Conservation (phyloP, 2,113 vertebrate genomes). For the Brachypteracias leptosomus region DNA sequence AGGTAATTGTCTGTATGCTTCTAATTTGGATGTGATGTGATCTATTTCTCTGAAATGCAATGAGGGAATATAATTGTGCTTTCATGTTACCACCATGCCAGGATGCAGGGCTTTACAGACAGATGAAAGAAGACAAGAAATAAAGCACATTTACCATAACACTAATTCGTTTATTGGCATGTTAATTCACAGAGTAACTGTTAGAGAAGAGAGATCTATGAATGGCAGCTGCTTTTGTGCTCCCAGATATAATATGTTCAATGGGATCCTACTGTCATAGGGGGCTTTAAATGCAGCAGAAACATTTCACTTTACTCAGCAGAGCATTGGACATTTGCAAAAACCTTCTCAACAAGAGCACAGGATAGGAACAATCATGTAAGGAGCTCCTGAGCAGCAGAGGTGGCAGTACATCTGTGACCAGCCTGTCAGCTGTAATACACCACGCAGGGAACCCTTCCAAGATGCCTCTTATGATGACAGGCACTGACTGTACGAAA, state of each 20-base stretch:
- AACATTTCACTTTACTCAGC: background rate
- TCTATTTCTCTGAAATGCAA: background rate
- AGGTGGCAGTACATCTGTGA: background rate
- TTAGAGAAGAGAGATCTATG: background rate
- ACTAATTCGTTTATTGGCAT: background rate
- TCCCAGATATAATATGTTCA: background rate
- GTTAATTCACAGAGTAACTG: background rate
- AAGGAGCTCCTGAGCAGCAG: background rate
- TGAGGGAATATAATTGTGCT: background rate
- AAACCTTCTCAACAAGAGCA: background rate
- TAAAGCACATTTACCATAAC: background rate
- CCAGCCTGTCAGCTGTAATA: background rate
- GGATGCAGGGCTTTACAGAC: fast-evolving
- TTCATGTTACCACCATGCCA: background rate
- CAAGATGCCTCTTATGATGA: background rate
- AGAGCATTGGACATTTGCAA: background rate
- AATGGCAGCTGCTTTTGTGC: background rate
- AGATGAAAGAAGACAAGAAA: background rate
- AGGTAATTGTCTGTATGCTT: background rate
- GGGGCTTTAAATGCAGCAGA: background rate
- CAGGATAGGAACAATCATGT: background rate
- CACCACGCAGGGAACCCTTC: background rate
- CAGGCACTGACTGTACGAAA: background rate
- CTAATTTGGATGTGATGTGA: background rate
- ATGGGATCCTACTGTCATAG: background rate